phyloP scores from a whole-genome alignment of 2,113 vertebrate genomes.

The Motacilla alba region DNA sequence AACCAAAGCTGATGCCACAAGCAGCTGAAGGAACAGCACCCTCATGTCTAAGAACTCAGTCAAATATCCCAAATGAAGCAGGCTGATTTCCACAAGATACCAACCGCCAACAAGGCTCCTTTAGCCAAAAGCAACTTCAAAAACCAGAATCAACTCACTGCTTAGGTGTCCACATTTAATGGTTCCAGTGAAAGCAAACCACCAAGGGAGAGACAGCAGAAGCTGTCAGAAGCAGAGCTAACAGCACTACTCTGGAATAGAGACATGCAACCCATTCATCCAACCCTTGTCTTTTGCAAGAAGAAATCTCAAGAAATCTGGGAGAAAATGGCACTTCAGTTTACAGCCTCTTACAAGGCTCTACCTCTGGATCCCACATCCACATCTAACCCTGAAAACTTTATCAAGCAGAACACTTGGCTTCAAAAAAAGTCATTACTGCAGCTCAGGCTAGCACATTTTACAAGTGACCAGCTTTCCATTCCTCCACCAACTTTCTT shows the following conservation, averaged over 20 bases:
- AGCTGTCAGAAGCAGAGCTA: background rate
- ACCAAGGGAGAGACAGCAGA: background rate
- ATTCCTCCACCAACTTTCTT: background rate
- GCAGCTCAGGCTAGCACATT: fast-evolving
- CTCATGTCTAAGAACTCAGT: background rate
- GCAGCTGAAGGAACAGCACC: background rate
- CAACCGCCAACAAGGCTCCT: background rate
- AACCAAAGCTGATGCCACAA: background rate
- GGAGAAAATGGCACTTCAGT: background rate
- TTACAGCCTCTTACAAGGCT: background rate
- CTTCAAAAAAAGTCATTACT: background rate
- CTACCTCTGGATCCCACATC: background rate
- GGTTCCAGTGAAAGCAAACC: background rate
- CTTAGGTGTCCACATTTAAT: background rate
- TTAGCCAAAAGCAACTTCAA: background rate
- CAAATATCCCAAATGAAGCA: background rate
- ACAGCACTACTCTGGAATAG: background rate
- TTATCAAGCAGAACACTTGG: background rate
- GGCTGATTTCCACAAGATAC: background rate
- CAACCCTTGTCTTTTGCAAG: background rate
- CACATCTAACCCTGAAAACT: background rate
- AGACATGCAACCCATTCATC: background rate
- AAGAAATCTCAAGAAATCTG: background rate
- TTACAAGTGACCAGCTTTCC: background rate
- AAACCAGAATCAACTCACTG: background rate